Evolutionary conservation across 2,797 vertebrate genomes (phyloP).

Genomic region (Cyprinella venusta): DNA sequence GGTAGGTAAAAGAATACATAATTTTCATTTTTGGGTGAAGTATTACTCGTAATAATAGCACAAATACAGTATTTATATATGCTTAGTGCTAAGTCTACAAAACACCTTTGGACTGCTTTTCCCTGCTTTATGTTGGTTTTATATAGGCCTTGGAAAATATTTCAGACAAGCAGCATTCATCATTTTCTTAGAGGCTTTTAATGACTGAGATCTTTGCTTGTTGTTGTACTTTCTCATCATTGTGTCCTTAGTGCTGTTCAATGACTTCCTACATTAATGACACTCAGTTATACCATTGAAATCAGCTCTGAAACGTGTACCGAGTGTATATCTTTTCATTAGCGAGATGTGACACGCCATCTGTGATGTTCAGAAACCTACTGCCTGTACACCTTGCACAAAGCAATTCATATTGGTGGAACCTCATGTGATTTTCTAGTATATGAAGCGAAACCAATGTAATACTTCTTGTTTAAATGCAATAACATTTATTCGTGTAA

Average conservation of each 20-base stretch:
- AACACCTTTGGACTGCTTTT: not conserved
- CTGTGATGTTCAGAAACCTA: constrained; percentile 1
- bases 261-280: constrained; percentile 15
- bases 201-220: not conserved
- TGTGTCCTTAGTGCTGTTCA: constrained; percentile 34
- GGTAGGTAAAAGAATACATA: not conserved
- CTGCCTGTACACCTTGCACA: constrained; percentile 11
- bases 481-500: not conserved
- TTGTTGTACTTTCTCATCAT: constrained; percentile 24
- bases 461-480: not conserved
- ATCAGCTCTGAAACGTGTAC: constrained; percentile 19
- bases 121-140: not conserved
- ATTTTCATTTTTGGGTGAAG: not conserved
- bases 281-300: constrained; percentile 27
- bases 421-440: not conserved
- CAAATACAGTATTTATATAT: not conserved
- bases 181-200: constrained; percentile 13
- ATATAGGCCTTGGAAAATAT: constrained; percentile 15
- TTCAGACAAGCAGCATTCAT: constrained; percentile 4
- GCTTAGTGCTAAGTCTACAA: not conserved
- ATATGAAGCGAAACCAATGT: not conserved
- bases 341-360: constrained; percentile 40
- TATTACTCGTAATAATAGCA: not conserved
- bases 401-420: constrained; percentile 12
- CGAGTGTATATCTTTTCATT: constrained; percentile 19